Evolutionary conservation across 92 coral and sea anemone genomes (phyloP), one percentile per base, ranked within the genome.

Genomic region (Scolanthus callimorphus): DNA sequence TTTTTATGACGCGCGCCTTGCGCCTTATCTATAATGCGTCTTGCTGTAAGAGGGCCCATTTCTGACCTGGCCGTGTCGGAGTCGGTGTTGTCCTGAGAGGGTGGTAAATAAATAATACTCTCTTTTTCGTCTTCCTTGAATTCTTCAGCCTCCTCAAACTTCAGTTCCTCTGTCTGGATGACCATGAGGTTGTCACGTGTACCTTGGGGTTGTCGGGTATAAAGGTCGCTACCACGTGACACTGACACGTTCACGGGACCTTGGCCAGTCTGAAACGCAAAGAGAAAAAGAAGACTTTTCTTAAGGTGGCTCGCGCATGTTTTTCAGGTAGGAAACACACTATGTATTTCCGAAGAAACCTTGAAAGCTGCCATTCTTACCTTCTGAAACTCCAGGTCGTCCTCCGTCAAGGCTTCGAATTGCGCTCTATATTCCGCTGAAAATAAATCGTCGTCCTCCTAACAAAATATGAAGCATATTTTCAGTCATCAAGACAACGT

Each of bases 371-470:
- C n/a, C n/a, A n/a, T n/a, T n/a, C 41, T 6, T 34, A 15, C 41
- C 41, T 34, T 34, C 8, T 34, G 41, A 34, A 15, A 34, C 8
- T 15, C 41, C 15, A 21, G 12, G 8, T 73, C 79, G 0, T 81
- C 74, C 47, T 75, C 83, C 27, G 49, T 63, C 21, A 82, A 51
- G 0, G 58, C 67, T 0, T 83, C 90, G 31, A 87, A 55, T 4
- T 71, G 77, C 20, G 64, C 78, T 47, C 55, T 77, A 20, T 77
- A 84, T 55, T 83, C 70, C 10, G 60, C 57, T 0, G 82, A 68
- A 61, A 87, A 87, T 49, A 87, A 63, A 29, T 87, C 96, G 30
- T 87, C 96, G 50, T 87, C 95, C 55, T 87, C 96, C 96, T 87
- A 25, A 46, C 12, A 4, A 10, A 44, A 66, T 21, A 50, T 12